Conservation (phyloP, 2,888 invertebrate species). For the Chaetogeoica ovagalla region DNA sequence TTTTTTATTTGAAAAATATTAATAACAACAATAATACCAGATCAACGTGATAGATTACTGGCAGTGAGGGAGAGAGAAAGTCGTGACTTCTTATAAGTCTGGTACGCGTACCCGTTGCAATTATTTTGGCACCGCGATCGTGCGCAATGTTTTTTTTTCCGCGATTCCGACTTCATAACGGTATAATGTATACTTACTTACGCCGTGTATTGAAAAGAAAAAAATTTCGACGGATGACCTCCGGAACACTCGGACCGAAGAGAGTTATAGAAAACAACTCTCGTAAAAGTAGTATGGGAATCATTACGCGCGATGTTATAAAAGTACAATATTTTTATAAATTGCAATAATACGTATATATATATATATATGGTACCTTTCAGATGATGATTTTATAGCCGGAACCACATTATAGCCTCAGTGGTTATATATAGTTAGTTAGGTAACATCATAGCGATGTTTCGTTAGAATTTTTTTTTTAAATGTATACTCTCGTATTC, state of each 20-base stretch:
- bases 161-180: constrained; percentile 24
- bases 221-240: no score
- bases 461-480: not conserved
- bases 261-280: constrained; percentile 7
- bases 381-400: not conserved
- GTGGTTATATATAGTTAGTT: no score
- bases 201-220: not conserved
- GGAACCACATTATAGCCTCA: not conserved
- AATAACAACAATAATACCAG: not conserved
- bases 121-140: constrained; percentile 34
- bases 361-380: not conserved
- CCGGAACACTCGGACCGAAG: no score
- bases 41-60: not conserved
- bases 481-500: not conserved
- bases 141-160: constrained; percentile 30
- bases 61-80: constrained; percentile 6
- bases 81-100: constrained; percentile 16
- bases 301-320: no score
- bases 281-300: no score
- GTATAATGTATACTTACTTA: constrained; percentile 13
- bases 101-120: constrained; percentile 19
- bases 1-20: not conserved
- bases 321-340: not conserved
- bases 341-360: not conserved
- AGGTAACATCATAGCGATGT: not conserved